These are phyloP conservation scores for Phrynocephalus forsythii DNA, from an alignment of 2,797 vertebrate genomes.

Conservation along the genomic window DNA sequence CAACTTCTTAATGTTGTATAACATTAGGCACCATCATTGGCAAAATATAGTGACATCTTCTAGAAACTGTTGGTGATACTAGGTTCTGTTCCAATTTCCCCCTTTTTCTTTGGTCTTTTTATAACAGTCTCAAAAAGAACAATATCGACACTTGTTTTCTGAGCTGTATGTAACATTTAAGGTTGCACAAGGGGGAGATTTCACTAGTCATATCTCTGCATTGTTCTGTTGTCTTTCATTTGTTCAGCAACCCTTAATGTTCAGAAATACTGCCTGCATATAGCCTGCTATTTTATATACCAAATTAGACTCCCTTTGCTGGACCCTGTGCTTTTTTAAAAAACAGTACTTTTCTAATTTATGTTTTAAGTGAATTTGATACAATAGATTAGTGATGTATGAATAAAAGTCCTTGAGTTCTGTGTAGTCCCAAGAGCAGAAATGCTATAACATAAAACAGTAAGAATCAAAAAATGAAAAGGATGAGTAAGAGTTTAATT, in stretches of 20 bases:
- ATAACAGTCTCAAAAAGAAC: background rate
- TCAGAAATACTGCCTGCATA: background rate
- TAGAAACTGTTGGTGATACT: background rate
- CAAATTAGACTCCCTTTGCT: background rate
- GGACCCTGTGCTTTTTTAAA: background rate
- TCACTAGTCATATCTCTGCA: background rate
- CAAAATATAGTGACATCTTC: constrained; percentile 20
- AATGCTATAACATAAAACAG: background rate
- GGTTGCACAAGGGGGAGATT: constrained; percentile 1
- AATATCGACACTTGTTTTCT: background rate
- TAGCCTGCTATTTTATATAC: background rate
- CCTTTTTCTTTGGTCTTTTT: background rate
- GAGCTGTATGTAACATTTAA: constrained; percentile 1
- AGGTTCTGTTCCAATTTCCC: background rate
- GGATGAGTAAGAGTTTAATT: background rate
- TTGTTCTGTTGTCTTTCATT: background rate
- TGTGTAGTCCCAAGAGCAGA: background rate
- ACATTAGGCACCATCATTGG: background rate
- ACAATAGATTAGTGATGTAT: background rate
- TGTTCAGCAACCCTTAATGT: background rate
- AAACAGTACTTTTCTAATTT: background rate
- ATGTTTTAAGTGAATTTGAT: background rate
- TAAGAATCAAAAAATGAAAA: background rate
- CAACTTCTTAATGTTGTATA: background rate
- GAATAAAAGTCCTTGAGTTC: constrained; percentile 5